phyloP scores from a whole-genome alignment of 2,113 vertebrate genomes.

The Aptenodytes forsteri region DNA sequence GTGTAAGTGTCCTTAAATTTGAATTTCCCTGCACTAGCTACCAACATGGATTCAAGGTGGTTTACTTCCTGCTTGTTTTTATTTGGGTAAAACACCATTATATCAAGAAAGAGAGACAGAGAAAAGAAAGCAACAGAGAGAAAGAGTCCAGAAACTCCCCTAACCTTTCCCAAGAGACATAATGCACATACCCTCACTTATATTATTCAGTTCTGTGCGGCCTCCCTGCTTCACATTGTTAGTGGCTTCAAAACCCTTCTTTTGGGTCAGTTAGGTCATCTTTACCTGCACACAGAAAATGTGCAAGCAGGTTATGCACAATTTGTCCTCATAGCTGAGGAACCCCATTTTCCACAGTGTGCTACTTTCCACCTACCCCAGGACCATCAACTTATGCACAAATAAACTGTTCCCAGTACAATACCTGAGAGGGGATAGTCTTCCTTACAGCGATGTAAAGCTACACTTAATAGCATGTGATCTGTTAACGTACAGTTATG shows the following conservation, averaged over 20 bases:
- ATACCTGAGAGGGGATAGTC: not conserved
- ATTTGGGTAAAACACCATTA: not conserved
- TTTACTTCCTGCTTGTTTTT: not conserved
- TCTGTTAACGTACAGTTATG: not conserved
- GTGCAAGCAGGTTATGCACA: not conserved
- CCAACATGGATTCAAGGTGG: not conserved
- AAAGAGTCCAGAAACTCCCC: not conserved
- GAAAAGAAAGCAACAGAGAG: not conserved
- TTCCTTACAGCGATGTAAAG: not conserved
- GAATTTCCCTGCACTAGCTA: not conserved
- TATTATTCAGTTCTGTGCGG: fast-evolving
- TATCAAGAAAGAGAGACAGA: too few relatives aligned
- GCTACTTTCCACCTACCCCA: not conserved
- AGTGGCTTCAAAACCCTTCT: not conserved
- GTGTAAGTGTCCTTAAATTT: not conserved
- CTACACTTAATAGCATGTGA: not conserved
- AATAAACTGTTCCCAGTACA: not conserved
- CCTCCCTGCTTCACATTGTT: too few relatives aligned
- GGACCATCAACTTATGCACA: fast-evolving
- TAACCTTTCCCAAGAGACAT: not conserved
- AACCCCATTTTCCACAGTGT: fast-evolving
- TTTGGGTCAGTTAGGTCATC: not conserved
- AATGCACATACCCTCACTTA: not conserved
- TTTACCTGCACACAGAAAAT: fast-evolving
- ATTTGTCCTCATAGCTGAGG: not conserved